Percentiles rank a stretch among this genome's conserved stretches.
phyloP scores from a whole-genome alignment of 2,113 vertebrate genomes.

The Mobula birostris region DNA sequence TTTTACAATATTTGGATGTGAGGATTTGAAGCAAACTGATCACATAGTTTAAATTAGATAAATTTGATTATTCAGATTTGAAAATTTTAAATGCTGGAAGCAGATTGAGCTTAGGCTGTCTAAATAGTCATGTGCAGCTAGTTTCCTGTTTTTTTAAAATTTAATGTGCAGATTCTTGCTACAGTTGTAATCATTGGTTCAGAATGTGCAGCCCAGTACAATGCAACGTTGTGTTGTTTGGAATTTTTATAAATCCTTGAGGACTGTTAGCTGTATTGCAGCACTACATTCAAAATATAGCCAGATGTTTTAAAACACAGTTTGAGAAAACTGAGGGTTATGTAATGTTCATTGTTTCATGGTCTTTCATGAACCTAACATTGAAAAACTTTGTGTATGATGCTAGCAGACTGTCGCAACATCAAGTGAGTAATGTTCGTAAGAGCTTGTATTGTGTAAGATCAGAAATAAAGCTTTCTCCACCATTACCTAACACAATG shows the following conservation, averaged over 20 bases:
- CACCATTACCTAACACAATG: neutral
- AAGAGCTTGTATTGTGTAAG: too few relatives aligned
- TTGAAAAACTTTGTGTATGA: neutral
- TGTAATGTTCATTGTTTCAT: neutral
- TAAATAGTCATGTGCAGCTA: neutral
- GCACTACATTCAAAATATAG: neutral
- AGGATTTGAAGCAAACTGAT: neutral
- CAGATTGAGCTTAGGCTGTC: neutral
- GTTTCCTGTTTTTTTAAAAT: neutral
- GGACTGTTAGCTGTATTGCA: neutral
- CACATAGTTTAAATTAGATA: neutral
- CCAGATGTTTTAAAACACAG: constrained; percentile 20
- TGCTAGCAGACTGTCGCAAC: neutral
- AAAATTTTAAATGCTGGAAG: neutral
- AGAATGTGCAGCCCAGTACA: constrained; percentile 5
- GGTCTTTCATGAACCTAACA: neutral
- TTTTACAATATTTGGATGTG: neutral
- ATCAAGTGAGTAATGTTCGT: neutral
- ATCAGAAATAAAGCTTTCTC: neutral
- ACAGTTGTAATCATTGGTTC: constrained; percentile 19
- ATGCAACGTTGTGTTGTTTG: constrained; percentile 23
- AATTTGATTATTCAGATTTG: neutral
- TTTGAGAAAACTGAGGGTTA: neutral
- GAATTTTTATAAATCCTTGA: constrained; percentile 33
- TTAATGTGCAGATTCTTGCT: neutral